Conservation (phyloP, 2,113 vertebrate species). For the Semnornis frantzii region DNA sequence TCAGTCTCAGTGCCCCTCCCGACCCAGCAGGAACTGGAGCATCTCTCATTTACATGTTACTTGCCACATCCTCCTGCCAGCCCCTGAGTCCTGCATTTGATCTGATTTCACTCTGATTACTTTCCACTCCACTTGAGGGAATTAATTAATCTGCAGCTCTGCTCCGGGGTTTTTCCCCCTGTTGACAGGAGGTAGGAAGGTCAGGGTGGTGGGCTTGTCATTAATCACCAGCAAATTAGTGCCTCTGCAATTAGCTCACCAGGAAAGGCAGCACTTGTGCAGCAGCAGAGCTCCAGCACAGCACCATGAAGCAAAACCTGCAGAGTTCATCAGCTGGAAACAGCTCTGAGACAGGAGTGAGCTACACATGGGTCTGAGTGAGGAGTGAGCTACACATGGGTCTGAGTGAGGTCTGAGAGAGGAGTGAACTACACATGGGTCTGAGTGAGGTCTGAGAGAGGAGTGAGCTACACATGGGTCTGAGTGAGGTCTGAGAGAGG, state of each 20-base stretch:
- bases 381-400: too few relatives aligned
- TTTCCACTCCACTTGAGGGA: conserved; percentile 67
- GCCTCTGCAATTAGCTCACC: not conserved
- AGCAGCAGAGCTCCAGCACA: not conserved
- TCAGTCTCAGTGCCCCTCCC: not conserved
- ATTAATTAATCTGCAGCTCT: conserved; percentile 71
- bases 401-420: too few relatives aligned
- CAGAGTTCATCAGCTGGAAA: not conserved
- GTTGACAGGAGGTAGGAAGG: conserved; percentile 61
- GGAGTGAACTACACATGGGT: too few relatives aligned
- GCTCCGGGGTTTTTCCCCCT: conserved; percentile 43
- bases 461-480: too few relatives aligned
- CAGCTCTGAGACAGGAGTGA: not conserved
- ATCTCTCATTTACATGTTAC: conserved; percentile 52
- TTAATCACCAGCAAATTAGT: conserved; percentile 55
- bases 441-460: too few relatives aligned
- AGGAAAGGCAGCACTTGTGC: not conserved
- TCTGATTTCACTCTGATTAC: conserved; percentile 73
- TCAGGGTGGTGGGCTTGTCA: conserved; percentile 30
- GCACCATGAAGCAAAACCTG: not conserved
- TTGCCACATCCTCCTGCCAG: conserved; percentile 31
- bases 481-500: too few relatives aligned
- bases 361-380: fast-evolving
- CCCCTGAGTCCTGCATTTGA: conserved; percentile 17
- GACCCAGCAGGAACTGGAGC: not conserved